Percentiles rank a stretch among this genome's conserved stretches.
These are phyloP conservation scores for Gari tellinella DNA, from an alignment of 2,888 invertebrate species.

Conservation along the genomic window DNA sequence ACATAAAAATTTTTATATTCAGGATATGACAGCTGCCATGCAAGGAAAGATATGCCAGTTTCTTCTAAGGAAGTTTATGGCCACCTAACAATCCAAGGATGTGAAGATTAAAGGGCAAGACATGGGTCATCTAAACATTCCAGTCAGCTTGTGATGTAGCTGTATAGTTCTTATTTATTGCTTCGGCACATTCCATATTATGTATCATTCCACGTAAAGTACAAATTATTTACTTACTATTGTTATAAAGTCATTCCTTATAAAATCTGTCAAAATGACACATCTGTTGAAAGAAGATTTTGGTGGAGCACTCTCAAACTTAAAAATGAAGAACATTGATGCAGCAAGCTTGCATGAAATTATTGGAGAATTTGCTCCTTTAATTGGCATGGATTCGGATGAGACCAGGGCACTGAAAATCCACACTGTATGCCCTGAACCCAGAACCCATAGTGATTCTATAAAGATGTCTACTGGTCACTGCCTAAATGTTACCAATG, in stretches of 20 bases:
- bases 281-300: constrained; percentile 44
- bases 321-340: constrained; percentile 56
- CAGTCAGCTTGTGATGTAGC: constrained; percentile 8
- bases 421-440: too few species aligned
- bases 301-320: constrained; percentile 37
- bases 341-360: constrained; percentile 54
- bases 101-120: too few species aligned
- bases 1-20: too few species aligned
- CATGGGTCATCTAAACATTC: constrained; percentile 5
- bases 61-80: too few species aligned
- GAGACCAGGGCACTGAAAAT: not conserved
- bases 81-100: too few species aligned
- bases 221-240: constrained; percentile 1
- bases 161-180: not conserved
- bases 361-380: constrained; percentile 59
- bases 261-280: constrained; percentile 33
- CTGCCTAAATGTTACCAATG: too few species aligned
- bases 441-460: too few species aligned
- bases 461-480: too few species aligned
- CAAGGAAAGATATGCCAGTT: too few species aligned
- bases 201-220: not conserved
- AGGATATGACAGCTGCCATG: too few species aligned
- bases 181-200: constrained; percentile 28
- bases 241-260: constrained; percentile 1
- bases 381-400: constrained; percentile 46